Evolutionary conservation across 2,113 vertebrate genomes (phyloP).

Genomic region (Arothron firmamentum): DNA sequence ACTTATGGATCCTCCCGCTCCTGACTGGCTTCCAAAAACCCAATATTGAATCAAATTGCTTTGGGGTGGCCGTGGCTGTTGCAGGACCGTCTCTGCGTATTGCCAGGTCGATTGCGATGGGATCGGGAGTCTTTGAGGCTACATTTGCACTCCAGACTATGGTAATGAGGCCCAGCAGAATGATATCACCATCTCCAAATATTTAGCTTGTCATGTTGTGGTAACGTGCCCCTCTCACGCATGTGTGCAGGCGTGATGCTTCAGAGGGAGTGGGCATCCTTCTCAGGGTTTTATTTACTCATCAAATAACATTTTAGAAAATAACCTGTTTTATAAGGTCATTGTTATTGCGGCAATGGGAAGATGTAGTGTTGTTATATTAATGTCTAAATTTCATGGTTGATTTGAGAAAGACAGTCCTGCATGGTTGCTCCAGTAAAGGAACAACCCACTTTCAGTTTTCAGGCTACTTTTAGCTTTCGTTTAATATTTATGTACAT

Average conservation of each 20-base stretch:
- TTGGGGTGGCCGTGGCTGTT: conserved; percentile 65
- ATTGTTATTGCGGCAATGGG: not conserved
- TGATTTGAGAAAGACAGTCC: too few relatives aligned
- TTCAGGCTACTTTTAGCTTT: too few relatives aligned
- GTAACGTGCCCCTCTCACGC: conserved; percentile 45
- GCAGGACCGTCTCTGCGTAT: conserved; percentile 57
- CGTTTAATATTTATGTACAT: too few relatives aligned
- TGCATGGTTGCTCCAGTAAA: too few relatives aligned
- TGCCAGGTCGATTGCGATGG: conserved; percentile 60
- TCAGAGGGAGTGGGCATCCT: not conserved
- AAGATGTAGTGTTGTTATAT: too few relatives aligned
- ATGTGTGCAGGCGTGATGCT: conserved; percentile 23
- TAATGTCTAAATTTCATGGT: too few relatives aligned
- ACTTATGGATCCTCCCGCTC: conserved; percentile 72
- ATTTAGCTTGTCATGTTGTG: conserved; percentile 66
- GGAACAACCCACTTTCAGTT: too few relatives aligned
- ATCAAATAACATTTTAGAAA: conserved; percentile 15
- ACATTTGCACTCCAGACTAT: conserved; percentile 62
- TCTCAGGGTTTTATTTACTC: conserved; percentile 14
- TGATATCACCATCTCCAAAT: conserved; percentile 65
- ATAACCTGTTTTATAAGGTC: conserved; percentile 15
- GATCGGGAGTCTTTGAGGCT: conserved; percentile 65
- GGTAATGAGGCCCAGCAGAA: conserved; percentile 62
- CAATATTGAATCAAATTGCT: conserved; percentile 72
- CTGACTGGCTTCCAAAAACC: conserved; percentile 72